Percentiles rank a stretch among this genome's conserved stretches.
Conservation (phyloP, 92 coral and sea anemone genomes). For the Porites cylindrica region DNA sequence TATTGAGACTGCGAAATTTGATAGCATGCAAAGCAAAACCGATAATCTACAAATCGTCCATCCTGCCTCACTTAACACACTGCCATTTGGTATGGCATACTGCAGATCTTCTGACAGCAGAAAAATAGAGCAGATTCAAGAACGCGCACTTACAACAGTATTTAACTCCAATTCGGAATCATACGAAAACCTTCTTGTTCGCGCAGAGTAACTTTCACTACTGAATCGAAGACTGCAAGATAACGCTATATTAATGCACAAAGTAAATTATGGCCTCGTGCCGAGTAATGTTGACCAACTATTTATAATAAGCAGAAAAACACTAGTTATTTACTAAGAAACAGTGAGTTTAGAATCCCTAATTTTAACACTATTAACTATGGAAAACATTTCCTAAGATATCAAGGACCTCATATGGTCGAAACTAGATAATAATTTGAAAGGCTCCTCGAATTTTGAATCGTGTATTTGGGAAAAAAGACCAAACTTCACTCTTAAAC, state of each 20-base stretch:
- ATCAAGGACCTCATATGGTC: constrained; percentile 5
- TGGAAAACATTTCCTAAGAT: constrained; percentile 2
- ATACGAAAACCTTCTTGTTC: constrained; percentile 9
- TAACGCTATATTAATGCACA: no score
- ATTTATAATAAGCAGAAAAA: constrained; percentile 3
- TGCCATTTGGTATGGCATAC: no score
- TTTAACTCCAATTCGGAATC: constrained; percentile 1
- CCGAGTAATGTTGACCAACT: neutral
- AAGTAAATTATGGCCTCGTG: neutral
- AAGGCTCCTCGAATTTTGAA: constrained; percentile 3
- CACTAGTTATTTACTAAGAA: constrained; percentile 5
- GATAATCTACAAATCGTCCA: no score
- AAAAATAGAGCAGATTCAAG: neutral
- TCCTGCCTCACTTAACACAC: no score
- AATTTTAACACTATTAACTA: neutral
- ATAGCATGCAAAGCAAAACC: constrained; percentile 32
- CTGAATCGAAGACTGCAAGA: no score
- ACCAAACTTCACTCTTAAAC: neutral
- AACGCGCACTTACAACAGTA: constrained; percentile 7
- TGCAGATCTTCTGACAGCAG: no score
- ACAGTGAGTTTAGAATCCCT: neutral
- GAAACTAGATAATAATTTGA: constrained; percentile 5
- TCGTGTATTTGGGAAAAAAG: neutral
- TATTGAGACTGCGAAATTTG: constrained; percentile 56
- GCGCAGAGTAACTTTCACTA: neutral